phyloP scores from a whole-genome alignment of 2,113 vertebrate genomes.

The Etheostoma spectabile region DNA sequence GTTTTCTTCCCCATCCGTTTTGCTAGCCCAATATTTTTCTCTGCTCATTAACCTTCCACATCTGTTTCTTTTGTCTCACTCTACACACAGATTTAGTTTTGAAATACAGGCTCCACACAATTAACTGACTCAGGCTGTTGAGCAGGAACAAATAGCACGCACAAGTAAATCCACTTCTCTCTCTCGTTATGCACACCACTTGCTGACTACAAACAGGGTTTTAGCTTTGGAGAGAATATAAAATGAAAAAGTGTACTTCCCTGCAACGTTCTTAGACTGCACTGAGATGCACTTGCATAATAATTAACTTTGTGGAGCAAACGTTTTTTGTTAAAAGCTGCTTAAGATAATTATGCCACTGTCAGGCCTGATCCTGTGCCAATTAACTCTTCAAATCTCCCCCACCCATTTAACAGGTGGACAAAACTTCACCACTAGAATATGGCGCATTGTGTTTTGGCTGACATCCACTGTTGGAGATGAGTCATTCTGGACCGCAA shows the following conservation, averaged over 20 bases:
- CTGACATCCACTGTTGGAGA: conserved; percentile 46
- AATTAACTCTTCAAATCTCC: conserved; percentile 43
- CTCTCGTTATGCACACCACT: conserved; percentile 11
- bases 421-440: conserved; percentile 47
- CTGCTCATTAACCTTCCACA: conserved; percentile 63
- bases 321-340: conserved; percentile 56
- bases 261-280: not conserved
- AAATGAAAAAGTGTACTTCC: conserved; percentile 7
- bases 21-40: conserved; percentile 30
- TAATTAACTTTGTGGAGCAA: conserved; percentile 49
- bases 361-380: conserved; percentile 33
- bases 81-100: conserved; percentile 14
- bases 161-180: conserved; percentile 19
- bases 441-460: conserved; percentile 47
- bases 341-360: conserved; percentile 33
- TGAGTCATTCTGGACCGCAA: conserved; percentile 65
- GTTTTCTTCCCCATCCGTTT: conserved; percentile 36
- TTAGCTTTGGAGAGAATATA: conserved; percentile 6
- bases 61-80: conserved; percentile 49
- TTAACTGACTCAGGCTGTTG: conserved; percentile 20
- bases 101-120: conserved; percentile 15
- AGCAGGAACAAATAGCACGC: conserved; percentile 31
- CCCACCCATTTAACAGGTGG: conserved; percentile 33
- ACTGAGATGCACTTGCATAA: conserved; percentile 21
- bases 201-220: not conserved